Evolutionary conservation across 2,888 invertebrate species (phyloP).

Genomic region (Papilio elwesi): DNA sequence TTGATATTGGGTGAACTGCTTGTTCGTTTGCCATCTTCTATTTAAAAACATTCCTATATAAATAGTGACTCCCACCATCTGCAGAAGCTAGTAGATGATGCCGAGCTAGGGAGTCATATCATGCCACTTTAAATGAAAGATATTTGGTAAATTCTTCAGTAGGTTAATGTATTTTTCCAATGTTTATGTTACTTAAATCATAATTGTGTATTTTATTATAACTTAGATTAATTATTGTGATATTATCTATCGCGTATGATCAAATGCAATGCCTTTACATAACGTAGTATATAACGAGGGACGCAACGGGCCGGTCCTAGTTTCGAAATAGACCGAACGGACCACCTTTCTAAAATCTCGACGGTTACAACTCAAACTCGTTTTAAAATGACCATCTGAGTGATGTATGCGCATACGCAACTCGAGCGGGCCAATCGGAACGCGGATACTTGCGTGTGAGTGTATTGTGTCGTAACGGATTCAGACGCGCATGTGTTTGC

Average conservation of each 20-base stretch:
- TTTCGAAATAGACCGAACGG: conserved; percentile 49
- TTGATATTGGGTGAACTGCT: no score
- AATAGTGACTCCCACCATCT: no score
- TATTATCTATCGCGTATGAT: conserved; percentile 17
- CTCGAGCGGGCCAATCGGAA: conserved; percentile 55
- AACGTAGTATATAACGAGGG: conserved; percentile 48
- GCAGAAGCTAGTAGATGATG: no score
- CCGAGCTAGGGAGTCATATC: no score
- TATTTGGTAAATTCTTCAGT: no score
- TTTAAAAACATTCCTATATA: no score
- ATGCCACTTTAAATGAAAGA: no score
- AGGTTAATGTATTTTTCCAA: no score
- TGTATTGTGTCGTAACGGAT: conserved; percentile 22
- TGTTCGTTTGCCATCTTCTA: no score
- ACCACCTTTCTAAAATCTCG: conserved; percentile 82
- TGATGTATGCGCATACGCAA: conserved; percentile 68
- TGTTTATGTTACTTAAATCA: no score
- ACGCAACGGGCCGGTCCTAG: conserved; percentile 56
- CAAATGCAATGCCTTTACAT: conserved; percentile 48
- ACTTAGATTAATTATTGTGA: conserved; percentile 32
- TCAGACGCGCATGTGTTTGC: conserved; percentile 50
- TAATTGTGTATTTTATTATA: not conserved
- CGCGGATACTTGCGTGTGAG: conserved; percentile 47
- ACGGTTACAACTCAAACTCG: conserved; percentile 72
- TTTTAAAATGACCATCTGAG: conserved; percentile 68